These are phyloP conservation scores for Phaedon cochleariae DNA, from an alignment of 2,888 invertebrate species.

Conservation along the genomic window DNA sequence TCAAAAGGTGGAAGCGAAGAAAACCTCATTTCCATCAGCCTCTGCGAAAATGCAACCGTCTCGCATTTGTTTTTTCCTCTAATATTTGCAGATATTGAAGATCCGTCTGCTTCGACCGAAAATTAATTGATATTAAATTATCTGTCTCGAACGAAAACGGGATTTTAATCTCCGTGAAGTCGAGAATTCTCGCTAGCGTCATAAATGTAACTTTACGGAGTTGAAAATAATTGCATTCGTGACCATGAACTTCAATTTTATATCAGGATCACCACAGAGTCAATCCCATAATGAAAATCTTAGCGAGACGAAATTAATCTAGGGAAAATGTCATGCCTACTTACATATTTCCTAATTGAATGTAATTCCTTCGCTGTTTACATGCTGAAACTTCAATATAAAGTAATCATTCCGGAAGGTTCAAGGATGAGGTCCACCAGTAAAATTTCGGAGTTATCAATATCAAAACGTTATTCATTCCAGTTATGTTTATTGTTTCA, in stretches of 20 bases:
- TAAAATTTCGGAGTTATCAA: too few species aligned
- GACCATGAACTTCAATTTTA: too few species aligned
- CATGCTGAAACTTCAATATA: too few species aligned
- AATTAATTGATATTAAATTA: neutral
- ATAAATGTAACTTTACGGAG: neutral
- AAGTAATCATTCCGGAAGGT: too few species aligned
- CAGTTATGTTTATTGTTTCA: slow-evolving; percentile 60
- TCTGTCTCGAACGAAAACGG: neutral
- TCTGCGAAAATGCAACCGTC: neutral
- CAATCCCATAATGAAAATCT: too few species aligned
- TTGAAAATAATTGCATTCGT: too few species aligned
- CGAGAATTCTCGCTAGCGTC: neutral
- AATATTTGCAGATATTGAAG: neutral
- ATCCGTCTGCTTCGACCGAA: neutral
- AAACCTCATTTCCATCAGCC: neutral
- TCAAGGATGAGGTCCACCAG: too few species aligned
- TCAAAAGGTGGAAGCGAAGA: neutral
- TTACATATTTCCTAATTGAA: too few species aligned
- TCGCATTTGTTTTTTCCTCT: neutral
- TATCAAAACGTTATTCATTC: neutral
- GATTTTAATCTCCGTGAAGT: neutral
- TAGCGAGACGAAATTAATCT: too few species aligned
- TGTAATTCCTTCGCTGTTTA: too few species aligned
- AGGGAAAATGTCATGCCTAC: too few species aligned
- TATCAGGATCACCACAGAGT: too few species aligned